Conservation (phyloP, 2,113 vertebrate genomes). For the Laticauda laticaudata region DNA sequence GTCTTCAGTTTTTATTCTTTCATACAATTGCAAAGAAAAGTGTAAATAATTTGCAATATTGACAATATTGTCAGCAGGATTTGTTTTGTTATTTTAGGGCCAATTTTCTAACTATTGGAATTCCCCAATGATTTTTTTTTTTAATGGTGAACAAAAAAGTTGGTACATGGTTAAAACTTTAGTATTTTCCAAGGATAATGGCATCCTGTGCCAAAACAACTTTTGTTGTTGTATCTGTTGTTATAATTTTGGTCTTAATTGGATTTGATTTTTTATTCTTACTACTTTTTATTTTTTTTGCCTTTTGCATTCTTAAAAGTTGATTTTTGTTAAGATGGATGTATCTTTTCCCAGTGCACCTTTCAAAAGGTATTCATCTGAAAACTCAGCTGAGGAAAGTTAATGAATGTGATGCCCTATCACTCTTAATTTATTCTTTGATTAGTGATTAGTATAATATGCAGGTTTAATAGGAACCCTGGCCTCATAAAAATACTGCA, state of each 20-base stretch:
- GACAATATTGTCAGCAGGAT: background rate
- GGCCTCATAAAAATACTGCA: background rate
- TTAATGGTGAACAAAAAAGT: background rate
- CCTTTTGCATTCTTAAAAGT: background rate
- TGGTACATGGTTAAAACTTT: background rate
- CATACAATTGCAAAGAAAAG: background rate
- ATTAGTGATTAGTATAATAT: background rate
- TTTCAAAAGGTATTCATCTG: background rate
- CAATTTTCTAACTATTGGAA: background rate
- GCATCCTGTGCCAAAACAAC: background rate
- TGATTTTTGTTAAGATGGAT: background rate
- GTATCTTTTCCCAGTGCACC: background rate
- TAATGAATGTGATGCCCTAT: background rate
- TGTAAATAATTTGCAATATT: background rate
- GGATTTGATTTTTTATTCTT: background rate
- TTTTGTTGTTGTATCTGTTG: background rate
- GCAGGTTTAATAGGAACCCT: background rate
- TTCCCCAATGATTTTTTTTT: background rate
- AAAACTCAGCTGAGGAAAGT: background rate
- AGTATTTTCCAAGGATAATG: background rate
- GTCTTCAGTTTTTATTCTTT: background rate
- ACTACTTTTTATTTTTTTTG: background rate
- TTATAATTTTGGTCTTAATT: background rate
- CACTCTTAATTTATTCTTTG: background rate
- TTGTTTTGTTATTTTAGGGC: background rate